phyloP scores from a whole-genome alignment of 2,797 vertebrate species.

The Enteromius thamalakanensis region DNA sequence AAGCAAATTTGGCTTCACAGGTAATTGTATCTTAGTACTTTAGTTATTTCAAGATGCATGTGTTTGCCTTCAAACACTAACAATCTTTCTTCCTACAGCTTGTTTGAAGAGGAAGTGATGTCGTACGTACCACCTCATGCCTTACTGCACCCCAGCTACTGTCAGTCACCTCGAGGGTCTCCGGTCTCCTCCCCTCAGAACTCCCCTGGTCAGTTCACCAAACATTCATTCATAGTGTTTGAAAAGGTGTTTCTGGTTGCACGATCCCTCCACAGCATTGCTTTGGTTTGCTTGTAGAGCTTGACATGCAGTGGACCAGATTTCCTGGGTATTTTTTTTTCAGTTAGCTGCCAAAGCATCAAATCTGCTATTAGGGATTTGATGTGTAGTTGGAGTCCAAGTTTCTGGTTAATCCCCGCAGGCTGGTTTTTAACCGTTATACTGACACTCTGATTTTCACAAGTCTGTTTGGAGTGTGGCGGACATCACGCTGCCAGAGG shows the following conservation, averaged over 20 bases:
- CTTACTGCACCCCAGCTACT: constrained; percentile 93
- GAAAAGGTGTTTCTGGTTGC: neutral
- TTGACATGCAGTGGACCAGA: constrained; percentile 52
- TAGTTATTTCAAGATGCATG: neutral
- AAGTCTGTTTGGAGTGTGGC: constrained; percentile 18
- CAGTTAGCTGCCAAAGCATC: neutral
- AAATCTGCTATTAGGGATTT: constrained; percentile 9
- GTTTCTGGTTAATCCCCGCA: constrained; percentile 1
- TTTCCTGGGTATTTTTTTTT: constrained; percentile 3
- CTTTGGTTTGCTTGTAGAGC: constrained; percentile 59
- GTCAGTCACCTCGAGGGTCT: constrained; percentile 73
- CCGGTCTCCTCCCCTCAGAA: constrained; percentile 90
- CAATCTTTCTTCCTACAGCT: constrained; percentile 71
- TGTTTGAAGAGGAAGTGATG: constrained; percentile 99
- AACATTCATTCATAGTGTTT: neutral
- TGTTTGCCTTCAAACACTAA: neutral
- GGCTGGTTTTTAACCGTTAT: constrained; percentile 14
- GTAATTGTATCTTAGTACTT: neutral
- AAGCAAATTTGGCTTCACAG: neutral
- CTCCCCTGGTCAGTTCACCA: constrained; percentile 84
- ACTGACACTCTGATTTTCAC: constrained; percentile 21
- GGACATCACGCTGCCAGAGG: neutral
- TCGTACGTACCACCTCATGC: constrained; percentile 94
- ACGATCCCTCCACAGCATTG: neutral
- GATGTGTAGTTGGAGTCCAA: constrained; percentile 6